These are phyloP conservation scores for Amphipoea lucens DNA, from an alignment of 2,888 invertebrate genomes.

Conservation along the genomic window DNA sequence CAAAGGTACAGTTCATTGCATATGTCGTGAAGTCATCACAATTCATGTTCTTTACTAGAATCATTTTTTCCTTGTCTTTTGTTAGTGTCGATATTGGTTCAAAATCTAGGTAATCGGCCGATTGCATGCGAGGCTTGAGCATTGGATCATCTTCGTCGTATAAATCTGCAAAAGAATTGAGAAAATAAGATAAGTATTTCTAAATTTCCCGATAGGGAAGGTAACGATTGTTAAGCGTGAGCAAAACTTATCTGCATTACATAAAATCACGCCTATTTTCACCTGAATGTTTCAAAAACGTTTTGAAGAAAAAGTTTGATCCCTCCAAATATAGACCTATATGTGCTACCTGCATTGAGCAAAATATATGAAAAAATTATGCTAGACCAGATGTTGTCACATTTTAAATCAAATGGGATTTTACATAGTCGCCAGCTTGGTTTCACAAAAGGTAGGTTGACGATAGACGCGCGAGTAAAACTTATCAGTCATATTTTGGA, in stretches of 20 bases:
- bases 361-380: too few species aligned
- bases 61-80: conserved; percentile 69
- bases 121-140: conserved; percentile 12
- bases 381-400: too few species aligned
- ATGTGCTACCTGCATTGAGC: too few species aligned
- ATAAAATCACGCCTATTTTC: too few species aligned
- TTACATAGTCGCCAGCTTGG: too few species aligned
- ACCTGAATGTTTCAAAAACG: too few species aligned
- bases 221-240: neutral
- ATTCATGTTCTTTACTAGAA: conserved; percentile 72
- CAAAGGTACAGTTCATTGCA: conserved; percentile 78
- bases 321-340: too few species aligned
- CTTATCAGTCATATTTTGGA: too few species aligned
- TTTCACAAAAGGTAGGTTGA: too few species aligned
- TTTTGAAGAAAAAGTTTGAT: too few species aligned
- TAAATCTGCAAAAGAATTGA: conserved; percentile 61
- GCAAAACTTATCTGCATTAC: neutral
- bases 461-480: too few species aligned
- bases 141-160: conserved; percentile 71
- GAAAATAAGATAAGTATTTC: neutral
- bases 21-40: conserved; percentile 80
- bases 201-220: neutral
- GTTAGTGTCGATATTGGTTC: conserved; percentile 72
- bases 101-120: conserved; percentile 72
- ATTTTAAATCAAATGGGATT: too few species aligned